phyloP scores from a whole-genome alignment of 2,888 invertebrate genomes.

The Melipona bicolor region DNA sequence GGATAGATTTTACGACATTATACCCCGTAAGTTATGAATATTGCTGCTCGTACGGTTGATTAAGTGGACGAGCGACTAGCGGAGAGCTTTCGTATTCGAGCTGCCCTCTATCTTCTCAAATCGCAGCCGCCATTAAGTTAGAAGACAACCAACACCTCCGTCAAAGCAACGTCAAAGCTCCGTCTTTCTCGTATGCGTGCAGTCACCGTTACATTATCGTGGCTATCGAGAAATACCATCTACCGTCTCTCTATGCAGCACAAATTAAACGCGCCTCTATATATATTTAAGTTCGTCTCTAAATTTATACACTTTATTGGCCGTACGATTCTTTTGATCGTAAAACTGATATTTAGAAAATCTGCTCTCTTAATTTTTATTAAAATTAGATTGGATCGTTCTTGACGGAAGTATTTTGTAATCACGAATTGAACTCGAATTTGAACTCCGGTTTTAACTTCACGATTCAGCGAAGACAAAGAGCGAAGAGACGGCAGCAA shows the following conservation, averaged over 20 bases:
- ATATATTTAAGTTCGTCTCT: constrained; percentile 2
- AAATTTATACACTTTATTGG: not conserved
- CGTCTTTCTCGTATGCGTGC: not conserved
- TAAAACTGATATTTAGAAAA: constrained; percentile 18
- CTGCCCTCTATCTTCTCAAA: constrained; percentile 36
- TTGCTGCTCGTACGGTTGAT: constrained; percentile 60
- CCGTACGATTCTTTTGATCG: not conserved
- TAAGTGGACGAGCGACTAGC: constrained; percentile 47
- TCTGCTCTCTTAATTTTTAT: not conserved
- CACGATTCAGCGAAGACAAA: not conserved
- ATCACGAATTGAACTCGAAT: too few relatives aligned
- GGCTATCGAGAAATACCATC: constrained; percentile 5
- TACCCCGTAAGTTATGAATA: constrained; percentile 60
- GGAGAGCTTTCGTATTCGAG: not conserved
- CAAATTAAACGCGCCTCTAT: constrained; percentile 2
- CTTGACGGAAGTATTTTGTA: too few relatives aligned
- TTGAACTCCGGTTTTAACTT: not conserved
- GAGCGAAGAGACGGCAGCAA: not conserved
- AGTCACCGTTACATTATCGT: not conserved
- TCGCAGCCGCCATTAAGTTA: constrained; percentile 41
- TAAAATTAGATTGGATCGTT: too few relatives aligned
- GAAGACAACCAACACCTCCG: constrained; percentile 26
- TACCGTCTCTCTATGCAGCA: not conserved
- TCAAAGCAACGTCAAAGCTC: not conserved
- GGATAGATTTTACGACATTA: constrained; percentile 58